Base-by-base conservation (phyloP, 1,140 invertebrate genomes). In the Procambarus virginalis region DNA sequence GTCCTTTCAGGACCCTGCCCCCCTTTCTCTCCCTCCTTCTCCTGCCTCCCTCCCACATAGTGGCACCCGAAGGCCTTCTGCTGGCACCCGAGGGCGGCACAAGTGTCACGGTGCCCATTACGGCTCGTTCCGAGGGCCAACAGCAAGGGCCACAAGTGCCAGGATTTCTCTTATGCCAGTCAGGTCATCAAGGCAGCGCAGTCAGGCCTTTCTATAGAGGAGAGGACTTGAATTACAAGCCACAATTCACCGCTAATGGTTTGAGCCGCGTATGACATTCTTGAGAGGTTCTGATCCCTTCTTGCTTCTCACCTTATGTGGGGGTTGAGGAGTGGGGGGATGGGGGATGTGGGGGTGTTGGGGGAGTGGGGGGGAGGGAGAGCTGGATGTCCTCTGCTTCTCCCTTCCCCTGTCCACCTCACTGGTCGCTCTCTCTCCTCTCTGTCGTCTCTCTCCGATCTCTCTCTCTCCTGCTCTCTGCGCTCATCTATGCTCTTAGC, bases 51-150 rank as follows among this genome's bases (percentile, higher is more conserved):
- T 20, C 22, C 68, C 68, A 3, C 68, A 5, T n/a, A 73, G 68
- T 73, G 68, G 68, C 68, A 73, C 68, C 68, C 34, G 68, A 73
- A 73, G 68, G 68, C n/a, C 68, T 73, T n/a, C 68, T 9, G n/a
- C 22, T 34, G 68, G 68, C n/a, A 34, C 68, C 68, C 20, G 68
- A 73, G 68, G 68, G 5, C 68, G 34, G 34, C 68, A 73, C 68
- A 73, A 73, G 68, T 73, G 68, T n/a, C 68, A 73, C 14, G 68
- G 68, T n/a, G 68, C 68, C 68, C 68, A 73, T 73, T 73, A 73
- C 68, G n/a, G 68, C 14, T 73, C 22, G n/a, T 73, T 5, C n/a
- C 68, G 34, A 73, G 68, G 22, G 68, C 68, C 68, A 73, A 20
- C 8, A 17, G 10, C 64, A 68, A 68, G 17, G 12, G 64, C 12